Evolutionary conservation across 2,888 invertebrate species (phyloP), one percentile per base, ranked within the genome.

Genomic region (Latheticus oryzae): DNA sequence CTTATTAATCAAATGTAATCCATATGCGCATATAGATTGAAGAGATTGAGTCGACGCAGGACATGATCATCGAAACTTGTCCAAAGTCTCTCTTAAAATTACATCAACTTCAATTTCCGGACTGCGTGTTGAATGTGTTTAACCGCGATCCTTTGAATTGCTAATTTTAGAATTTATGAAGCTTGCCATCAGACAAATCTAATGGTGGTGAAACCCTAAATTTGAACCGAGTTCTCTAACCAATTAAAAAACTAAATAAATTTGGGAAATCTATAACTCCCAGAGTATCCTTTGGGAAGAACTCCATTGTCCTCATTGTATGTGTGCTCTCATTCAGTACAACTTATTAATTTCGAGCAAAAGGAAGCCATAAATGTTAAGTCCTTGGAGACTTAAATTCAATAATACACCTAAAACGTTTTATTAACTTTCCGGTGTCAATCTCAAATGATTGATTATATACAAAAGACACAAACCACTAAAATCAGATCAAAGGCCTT

Each of bases 101-200:
- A 56, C 55, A 50, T 48, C 56, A 56, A 55, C 56, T 50, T 50
- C 56, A 56, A 56, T 56, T 56, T 56, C 50, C 50, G 48, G 56
- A 17, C 15, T n/a, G 48, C 33, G 53, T 54, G 45, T 54, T 54
- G 53, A 45, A 48, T 56, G 55, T 48, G 55, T 55, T 55, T 55
- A 55, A 48, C 55, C 55, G 40, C 55, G 32, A 42, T 40, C 56
- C 50, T 56, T 56, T 56, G 56, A 58, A 58, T 58, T 58, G 58
- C 58, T 58, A 58, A 56, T 56, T 56, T 24, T 26, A 21, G 26
- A 43, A 53, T 53, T 53, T 53, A 53, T 53, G 24, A 42, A 40
- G 42, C 40, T 32, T 21, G 30, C 40, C 52, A 52, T 52, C 40
- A 32, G 37, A 52, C 21, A 51, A 23, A 42, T 52, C 42, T 42